Conservation (phyloP, 2,888 invertebrate species). For the Lutraria lutraria region DNA sequence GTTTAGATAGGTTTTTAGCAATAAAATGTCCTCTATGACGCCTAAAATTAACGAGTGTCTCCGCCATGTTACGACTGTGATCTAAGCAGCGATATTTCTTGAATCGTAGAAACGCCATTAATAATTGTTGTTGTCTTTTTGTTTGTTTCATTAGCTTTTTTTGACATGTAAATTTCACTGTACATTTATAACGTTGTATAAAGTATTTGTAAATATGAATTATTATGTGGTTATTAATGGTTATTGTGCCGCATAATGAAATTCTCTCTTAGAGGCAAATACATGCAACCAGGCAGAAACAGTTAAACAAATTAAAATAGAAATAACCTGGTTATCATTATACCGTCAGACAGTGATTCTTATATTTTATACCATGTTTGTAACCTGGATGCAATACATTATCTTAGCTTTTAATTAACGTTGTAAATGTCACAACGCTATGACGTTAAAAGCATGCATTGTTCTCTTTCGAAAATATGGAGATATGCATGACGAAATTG, state of each 20-base stretch:
- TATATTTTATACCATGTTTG: neutral
- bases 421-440: neutral
- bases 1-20: no score
- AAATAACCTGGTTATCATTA: neutral
- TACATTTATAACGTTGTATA: no score
- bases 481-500: neutral
- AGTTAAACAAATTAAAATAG: neutral
- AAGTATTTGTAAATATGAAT: neutral
- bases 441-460: neutral
- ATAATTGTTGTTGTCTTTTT: no score
- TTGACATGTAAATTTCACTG: no score
- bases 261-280: neutral
- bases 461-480: neutral
- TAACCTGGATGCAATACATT: neutral
- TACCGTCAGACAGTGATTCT: neutral
- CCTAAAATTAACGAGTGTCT: no score
- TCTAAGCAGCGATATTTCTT: no score
- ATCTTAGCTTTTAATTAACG: neutral
- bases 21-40: no score
- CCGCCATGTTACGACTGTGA: no score
- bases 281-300: neutral
- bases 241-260: neutral
- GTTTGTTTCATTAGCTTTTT: no score
- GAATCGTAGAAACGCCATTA: no score
- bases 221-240: no score